Evolutionary conservation across 1,140 invertebrate genomes (phyloP).

Genomic region (Heliconius congener): DNA sequence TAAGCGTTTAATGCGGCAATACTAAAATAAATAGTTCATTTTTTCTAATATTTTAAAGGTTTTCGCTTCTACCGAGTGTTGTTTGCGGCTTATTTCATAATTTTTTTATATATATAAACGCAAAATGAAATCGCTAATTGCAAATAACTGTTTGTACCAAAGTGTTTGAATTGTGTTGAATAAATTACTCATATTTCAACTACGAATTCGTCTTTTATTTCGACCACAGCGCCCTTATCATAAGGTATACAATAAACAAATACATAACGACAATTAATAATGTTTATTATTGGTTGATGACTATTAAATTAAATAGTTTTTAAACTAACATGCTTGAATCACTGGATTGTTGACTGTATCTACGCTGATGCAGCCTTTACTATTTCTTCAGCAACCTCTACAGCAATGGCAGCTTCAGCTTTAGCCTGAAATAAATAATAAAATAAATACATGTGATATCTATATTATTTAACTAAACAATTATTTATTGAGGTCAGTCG

Average conservation of each 20-base stretch:
- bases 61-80: conserved; percentile 59
- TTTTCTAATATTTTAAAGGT: conserved; percentile 47
- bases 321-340: conserved; percentile 45
- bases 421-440: conserved; percentile 83
- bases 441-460: conserved; percentile 8
- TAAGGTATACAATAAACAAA: conserved; percentile 17
- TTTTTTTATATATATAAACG: conserved; percentile 49
- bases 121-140: conserved; percentile 60
- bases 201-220: conserved; percentile 66
- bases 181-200: conserved; percentile 79
- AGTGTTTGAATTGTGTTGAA: conserved; percentile 81
- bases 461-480: no score
- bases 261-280: background rate
- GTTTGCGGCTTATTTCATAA: conserved; percentile 61
- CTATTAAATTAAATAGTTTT: conserved; percentile 55
- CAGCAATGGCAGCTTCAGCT: conserved; percentile 95
- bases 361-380: conserved; percentile 88
- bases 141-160: conserved; percentile 81
- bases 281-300: conserved; percentile 6
- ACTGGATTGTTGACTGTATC: conserved; percentile 20
- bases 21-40: conserved; percentile 38
- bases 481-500: no score
- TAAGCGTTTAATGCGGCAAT: conserved; percentile 32
- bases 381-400: conserved; percentile 97
- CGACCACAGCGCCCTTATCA: conserved; percentile 23